Conservation (phyloP, 2,888 invertebrate genomes). For the Nasonia oneida region DNA sequence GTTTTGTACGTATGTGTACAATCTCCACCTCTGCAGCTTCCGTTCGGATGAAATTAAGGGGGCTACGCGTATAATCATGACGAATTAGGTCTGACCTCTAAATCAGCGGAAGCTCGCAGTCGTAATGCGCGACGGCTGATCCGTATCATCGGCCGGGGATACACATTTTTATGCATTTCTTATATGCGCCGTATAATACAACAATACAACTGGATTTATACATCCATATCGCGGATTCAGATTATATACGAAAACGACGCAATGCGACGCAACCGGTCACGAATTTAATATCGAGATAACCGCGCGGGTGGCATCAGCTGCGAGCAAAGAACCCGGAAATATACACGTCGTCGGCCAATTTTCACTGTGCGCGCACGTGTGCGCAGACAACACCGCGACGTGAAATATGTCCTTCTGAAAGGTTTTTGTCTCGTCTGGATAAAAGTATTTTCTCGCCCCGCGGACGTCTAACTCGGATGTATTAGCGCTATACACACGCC, state of each 20-base stretch:
- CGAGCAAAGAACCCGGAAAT: background rate
- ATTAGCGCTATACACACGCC: background rate
- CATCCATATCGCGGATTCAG: background rate
- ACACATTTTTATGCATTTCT: background rate
- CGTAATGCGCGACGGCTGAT: background rate
- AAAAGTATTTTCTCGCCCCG: background rate
- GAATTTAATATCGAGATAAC: background rate
- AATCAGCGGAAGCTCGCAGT: background rate
- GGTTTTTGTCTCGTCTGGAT: background rate
- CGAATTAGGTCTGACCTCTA: constrained; percentile 15
- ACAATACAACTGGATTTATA: background rate
- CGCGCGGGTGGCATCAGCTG: background rate
- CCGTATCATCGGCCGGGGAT: background rate
- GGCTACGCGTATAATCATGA: background rate
- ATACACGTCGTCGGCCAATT: background rate
- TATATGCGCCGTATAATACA: background rate
- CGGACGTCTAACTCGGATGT: background rate
- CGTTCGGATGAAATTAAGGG: background rate
- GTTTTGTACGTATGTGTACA: background rate
- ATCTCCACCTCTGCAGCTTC: background rate
- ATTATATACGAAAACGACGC: background rate
- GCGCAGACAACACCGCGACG: background rate
- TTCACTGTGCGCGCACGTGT: background rate
- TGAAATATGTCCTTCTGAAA: background rate
- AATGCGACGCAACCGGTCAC: constrained; percentile 1